A percentile compares a stretch with the other conserved stretches of the same genome.
Evolutionary conservation across 2,888 invertebrate species (phyloP).

Genomic region (Limnephilus marmoratus): DNA sequence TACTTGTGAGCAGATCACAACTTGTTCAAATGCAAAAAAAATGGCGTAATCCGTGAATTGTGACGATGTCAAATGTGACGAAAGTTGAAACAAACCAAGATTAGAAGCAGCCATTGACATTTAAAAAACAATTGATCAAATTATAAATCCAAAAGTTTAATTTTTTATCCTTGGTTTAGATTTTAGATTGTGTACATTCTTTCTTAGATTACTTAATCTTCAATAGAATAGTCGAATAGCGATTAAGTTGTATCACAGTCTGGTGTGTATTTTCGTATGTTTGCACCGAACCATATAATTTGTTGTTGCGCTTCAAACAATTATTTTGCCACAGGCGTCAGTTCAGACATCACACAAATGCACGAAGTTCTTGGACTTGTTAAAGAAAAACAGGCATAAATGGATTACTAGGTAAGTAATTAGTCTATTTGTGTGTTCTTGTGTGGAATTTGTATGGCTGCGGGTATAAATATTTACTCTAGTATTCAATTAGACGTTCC

Average conservation of each 20-base stretch:
- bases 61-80: too few species aligned
- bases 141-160: neutral
- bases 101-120: neutral
- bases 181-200: neutral
- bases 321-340: neutral
- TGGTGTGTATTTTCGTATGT: neutral
- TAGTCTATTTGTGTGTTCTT: slow-evolving; percentile 10
- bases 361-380: neutral
- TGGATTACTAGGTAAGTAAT: neutral
- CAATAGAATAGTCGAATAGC: neutral
- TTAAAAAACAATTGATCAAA: neutral
- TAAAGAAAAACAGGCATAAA: slow-evolving; percentile 11
- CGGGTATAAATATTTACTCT: slow-evolving; percentile 11
- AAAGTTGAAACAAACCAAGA: too few species aligned
- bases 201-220: neutral
- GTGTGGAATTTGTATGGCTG: neutral
- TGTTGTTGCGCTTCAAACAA: neutral
- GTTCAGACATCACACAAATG: neutral
- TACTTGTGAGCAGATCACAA: too few species aligned
- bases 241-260: neutral
- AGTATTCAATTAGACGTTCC: slow-evolving; percentile 8
- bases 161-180: neutral
- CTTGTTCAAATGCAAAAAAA: too few species aligned
- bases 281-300: neutral
- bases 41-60: too few species aligned